Conservation (phyloP, 2,888 invertebrate genomes). For the Scaptomyza parva region DNA sequence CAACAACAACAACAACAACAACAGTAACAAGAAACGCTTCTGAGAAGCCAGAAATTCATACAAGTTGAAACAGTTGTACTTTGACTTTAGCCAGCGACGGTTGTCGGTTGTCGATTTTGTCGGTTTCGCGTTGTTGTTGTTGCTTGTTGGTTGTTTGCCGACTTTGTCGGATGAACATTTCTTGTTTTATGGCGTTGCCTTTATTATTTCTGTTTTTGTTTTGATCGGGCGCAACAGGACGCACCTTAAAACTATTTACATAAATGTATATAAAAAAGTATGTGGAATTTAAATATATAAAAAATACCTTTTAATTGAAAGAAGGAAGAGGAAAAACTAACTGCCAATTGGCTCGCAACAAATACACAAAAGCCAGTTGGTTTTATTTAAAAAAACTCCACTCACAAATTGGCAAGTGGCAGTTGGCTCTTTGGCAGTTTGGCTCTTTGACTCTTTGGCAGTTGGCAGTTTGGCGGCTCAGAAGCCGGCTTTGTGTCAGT, state of each 20-base stretch:
- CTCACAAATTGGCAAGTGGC: conserved; percentile 49
- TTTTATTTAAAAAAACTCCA: conserved; percentile 29
- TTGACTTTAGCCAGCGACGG: conserved; percentile 68
- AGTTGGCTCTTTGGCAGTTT: neutral
- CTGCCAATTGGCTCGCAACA: conserved; percentile 32
- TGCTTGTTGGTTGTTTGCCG: conserved; percentile 24
- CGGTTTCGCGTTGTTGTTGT: conserved; percentile 26
- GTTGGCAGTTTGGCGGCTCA: conserved; percentile 30
- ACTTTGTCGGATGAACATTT: conserved; percentile 48
- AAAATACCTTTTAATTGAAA: conserved; percentile 69
- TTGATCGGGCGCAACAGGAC: conserved; percentile 69
- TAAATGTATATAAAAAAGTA: conserved; percentile 3
- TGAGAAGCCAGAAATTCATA: conserved; percentile 47
- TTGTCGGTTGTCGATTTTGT: conserved; percentile 36
- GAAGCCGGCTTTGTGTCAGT: conserved; percentile 72
- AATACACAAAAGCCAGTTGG: conserved; percentile 28
- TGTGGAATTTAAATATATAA: too few relatives aligned
- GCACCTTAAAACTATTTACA: conserved; percentile 72
- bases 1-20: conserved; percentile 11
- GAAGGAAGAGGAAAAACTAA: conserved; percentile 24
- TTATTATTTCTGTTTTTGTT: conserved; percentile 44
- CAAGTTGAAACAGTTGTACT: conserved; percentile 63
- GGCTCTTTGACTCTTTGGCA: too few relatives aligned
- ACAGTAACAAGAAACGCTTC: conserved; percentile 24
- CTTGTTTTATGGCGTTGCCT: conserved; percentile 52